These are phyloP conservation scores for Indicator indicator DNA, from an alignment of 2,113 vertebrate species.

Conservation along the genomic window DNA sequence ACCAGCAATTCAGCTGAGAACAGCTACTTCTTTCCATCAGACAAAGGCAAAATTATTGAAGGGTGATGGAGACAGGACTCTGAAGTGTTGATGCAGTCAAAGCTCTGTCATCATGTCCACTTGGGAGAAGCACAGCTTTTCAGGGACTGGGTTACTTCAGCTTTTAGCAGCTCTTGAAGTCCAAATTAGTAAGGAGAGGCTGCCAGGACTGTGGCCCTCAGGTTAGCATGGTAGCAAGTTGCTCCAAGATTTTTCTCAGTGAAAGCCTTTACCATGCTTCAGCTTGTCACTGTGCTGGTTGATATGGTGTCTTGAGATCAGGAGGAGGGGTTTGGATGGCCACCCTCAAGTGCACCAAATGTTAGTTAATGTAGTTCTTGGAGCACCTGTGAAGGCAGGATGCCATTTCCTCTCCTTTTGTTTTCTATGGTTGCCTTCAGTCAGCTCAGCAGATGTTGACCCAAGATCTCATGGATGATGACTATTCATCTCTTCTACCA, in stretches of 20 bases:
- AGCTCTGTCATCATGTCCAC: not conserved
- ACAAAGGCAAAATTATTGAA: not conserved
- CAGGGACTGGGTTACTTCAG: not conserved
- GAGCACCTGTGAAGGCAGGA: not conserved
- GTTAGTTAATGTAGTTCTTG: not conserved
- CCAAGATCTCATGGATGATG: not conserved
- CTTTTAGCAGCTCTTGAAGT: slow-evolving; percentile 3
- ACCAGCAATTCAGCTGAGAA: not conserved
- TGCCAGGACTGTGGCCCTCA: not conserved
- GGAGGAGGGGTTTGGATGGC: not conserved
- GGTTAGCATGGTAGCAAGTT: not conserved
- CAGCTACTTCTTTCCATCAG: not conserved
- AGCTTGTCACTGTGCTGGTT: not conserved
- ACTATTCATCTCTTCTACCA: not conserved
- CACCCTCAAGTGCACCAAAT: not conserved
- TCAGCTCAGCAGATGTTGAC: not conserved
- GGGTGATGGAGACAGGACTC: not conserved
- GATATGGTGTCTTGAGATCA: not conserved
- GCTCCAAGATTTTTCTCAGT: not conserved
- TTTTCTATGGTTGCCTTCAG: not conserved
- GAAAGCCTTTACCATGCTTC: not conserved
- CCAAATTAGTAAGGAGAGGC: not conserved
- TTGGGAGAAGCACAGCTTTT: not conserved
- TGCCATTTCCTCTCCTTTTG: not conserved
- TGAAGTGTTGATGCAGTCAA: not conserved